Evolutionary conservation across 2,113 vertebrate species (phyloP), one percentile per base, ranked within the genome.

Genomic region (Sander vitreus): DNA sequence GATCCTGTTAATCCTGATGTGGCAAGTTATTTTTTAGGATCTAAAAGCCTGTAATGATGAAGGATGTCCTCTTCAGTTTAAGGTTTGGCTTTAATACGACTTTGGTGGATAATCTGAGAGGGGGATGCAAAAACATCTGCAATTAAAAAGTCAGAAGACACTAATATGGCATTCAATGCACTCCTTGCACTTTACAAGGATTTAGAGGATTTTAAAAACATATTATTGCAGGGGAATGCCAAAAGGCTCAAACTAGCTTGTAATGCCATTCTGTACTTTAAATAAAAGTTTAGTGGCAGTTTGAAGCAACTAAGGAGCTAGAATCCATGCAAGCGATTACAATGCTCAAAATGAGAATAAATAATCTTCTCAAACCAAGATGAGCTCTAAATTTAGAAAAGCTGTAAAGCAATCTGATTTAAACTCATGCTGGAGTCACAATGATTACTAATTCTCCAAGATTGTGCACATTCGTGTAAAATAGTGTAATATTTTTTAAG

Each of bases 111-210:
- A 83, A 81, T 85, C 73, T 54, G 30, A 59, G 53, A 76, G 71
- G 76, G 33, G 36, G 53, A 39, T 16, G 43, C 39, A 66, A 39
- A 74, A 77, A 81, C 47, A 84, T 83, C 16, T 71, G 54, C 21
- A 50, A 81, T 83, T 87, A 76, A 60, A 64, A 91, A 67, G 75
- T 77, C 59, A 79, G 57, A 58, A 73, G 78, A 81, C 77, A 64
- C 33, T 70, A 54, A 30, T 53, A 47, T 50, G 54, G 63, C 50
- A 84, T 64, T 55, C 60, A 33, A 68, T 45, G 36, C 23, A 12
- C 80, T 36, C 25, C 19, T 53, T 33, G 2, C 18, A 36, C 74
- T 72, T 85, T 53, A 66, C 58, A 82, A 64, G 73, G 74, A 86
- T 72, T 70, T 39, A 43, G 43, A 53, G 63, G 78, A 78, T 57